Evolutionary conservation across 2,797 vertebrate genomes (phyloP), one percentile per base, ranked within the genome.

Genomic region (Myiotriccus ornatus): DNA sequence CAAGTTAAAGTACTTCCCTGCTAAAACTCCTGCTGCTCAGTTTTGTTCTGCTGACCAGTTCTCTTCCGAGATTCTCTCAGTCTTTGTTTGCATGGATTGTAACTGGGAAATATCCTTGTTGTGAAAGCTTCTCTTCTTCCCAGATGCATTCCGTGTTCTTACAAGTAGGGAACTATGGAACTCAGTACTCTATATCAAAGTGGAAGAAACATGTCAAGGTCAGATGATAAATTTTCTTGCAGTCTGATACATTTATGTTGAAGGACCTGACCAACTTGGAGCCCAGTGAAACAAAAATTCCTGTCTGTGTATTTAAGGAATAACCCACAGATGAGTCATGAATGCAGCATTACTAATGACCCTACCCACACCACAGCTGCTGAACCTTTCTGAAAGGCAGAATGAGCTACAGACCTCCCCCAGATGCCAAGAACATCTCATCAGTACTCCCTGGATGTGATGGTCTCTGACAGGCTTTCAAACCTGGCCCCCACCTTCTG

Each of bases 311-410:
- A 93, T 96, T 92, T 91, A 82, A 93, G 87, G 93, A 91, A 86
- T 95, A 96, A 80, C 73, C 69, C 81, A 84, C 73, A 84, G 83
- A 94, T 97, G 95, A 97, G 89, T 97, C 95, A 96, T 60, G 67
- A 91, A 75, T 67, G 80, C 94, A 69, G 84, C 95, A 93, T 96
- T 95, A 86, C 92, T 95, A 96, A 96, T 96, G 96, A 96, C 94
- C 93, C 89, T 95, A 85, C 95, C 90, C 91, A 93, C 96, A 94
- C 81, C 87, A 77, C 89, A 93, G 92, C 95, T 93, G 95, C 89
- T 91, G 92, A 95, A 95, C 93, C 82, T 85, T 92, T 32, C 84
- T 95, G 73, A 50, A 59, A 92, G 76, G 82, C 84, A 91, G 64
- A 90, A 60, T 74, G 84, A 91, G 94, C 82, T 91, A 15, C 82